Base-by-base conservation (phyloP, 2,888 invertebrate genomes). In the Leptura quadrifasciata region DNA sequence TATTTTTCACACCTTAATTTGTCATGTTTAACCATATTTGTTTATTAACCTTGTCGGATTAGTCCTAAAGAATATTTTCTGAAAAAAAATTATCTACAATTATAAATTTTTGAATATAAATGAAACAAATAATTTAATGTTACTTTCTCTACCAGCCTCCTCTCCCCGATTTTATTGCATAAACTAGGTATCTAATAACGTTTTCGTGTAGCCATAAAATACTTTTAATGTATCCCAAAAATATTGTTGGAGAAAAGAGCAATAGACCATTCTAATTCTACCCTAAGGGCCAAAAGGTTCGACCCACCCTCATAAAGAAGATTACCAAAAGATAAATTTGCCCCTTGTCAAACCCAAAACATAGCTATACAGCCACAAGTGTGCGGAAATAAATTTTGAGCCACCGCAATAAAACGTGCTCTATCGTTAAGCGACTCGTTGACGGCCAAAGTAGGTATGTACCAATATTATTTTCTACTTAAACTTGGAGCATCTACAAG, bases 401-500 rank as follows among this genome's bases (percentile, higher is more conserved):
- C 10, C 57, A 21, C 15, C 31, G 74, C 58, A 27, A 68, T 61
- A 74, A 55, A 65, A 31, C 58, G 72, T 69, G 67, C 55, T 68
- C 60, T 55, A 72, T 74, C 72, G 67, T 65, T 54, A 31, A 75
- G 71, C 20, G 67, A 72, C 69, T 60, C 31, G 74, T 74, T 69
- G 68, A 72, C 65, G n/a, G 39, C 27, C 17, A 58, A 58, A 20
- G 24, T 15, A 39, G 58, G 31, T n/a, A 8, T 31, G 18, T 70
- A 85, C 86, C 88, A 81, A 88, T 87, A 88, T 86, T 87, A 52
- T 67, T 76, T 86, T 88, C 86, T 83, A 71, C 82, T 82, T 80
- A 82, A 86, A 85, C 85, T 87, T 84, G 85, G 87, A 86, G 85
- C 85, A 87, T 88, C 88, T 85, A 88, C 88, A 88, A 88, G 88